Base-by-base conservation (phyloP, 2,888 invertebrate species). In the Caenorhabditis parvicauda region DNA sequence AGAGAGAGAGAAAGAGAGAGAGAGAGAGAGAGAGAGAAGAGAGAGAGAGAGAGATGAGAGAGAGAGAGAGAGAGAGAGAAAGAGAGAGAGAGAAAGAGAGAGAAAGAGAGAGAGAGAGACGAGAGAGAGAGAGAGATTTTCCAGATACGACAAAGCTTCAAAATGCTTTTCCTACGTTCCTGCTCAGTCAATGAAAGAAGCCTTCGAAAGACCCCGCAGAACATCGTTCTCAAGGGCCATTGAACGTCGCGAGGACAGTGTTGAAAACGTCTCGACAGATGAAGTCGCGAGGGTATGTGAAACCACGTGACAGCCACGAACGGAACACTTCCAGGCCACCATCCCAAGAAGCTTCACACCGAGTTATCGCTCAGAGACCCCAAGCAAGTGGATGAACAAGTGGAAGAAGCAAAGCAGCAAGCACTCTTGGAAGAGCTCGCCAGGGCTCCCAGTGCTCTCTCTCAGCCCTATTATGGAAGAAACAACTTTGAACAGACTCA, bases 81-180 rank as follows among this genome's bases (percentile, higher is more conserved):
- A 44, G 7, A 7, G 12, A 39, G 6, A 39, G 19, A 6, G 6
- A 17, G 7, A 7, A 21, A 7, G 22, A 14, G 6, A 22, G 6
- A 44, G 7, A 7, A 6, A 39, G 6, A 39, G 19, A 6, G 6
- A 17, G 7, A 7, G 39, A 7, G n/a, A 7, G 24, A 12, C 24
- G 6, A 44, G 7, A 7, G 12, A 39, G 6, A 39, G 19, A 6
- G 6, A 17, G 7, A 7, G 39, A 7, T 28, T 24, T 7, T 21
- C 5, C 37, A 70, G 77, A 39, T 81, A 81, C 63, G 81, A 81
- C 57, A 80, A 79, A 38, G 70, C 72, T 2, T 79, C 79, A 1
- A 71, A 75, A 42, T 81, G 81, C 54, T 81, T 81, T 67, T 77
- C 79, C 17, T 81, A 81, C 59, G 81, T 78, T 14, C 81, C 81